These are phyloP conservation scores for Rhinatrema bivittatum DNA, from an alignment of 2,797 vertebrate species.

Conservation along the genomic window DNA sequence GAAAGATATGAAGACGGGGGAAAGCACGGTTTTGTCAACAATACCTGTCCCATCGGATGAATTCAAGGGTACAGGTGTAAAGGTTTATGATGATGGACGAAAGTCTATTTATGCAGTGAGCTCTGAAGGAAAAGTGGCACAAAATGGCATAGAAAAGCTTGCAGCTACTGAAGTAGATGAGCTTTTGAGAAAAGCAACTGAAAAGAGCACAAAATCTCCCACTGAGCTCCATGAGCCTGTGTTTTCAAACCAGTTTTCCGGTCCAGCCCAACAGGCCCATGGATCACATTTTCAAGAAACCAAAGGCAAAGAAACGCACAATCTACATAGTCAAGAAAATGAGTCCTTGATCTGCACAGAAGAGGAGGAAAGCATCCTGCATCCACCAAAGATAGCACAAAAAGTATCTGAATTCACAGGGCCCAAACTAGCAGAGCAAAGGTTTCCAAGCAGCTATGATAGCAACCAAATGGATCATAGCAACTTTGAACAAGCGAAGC, in stretches of 20 bases:
- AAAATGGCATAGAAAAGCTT: slow-evolving; percentile 57
- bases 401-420: slow-evolving; percentile 6
- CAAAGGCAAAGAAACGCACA: slow-evolving; percentile 31
- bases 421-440: slow-evolving; percentile 10
- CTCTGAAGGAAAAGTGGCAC: slow-evolving; percentile 28
- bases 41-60: slow-evolving; percentile 68
- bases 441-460: slow-evolving; percentile 11
- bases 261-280: slow-evolving; percentile 52
- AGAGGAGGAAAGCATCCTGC: too few species aligned
- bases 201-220: slow-evolving; percentile 62
- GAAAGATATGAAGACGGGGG: slow-evolving; percentile 79
- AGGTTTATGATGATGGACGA: slow-evolving; percentile 83
- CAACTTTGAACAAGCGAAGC: slow-evolving; percentile 12
- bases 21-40: slow-evolving; percentile 77
- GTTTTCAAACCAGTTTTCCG: slow-evolving; percentile 73
- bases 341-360: slow-evolving; percentile 14
- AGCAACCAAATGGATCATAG: neutral
- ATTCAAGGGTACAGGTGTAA: slow-evolving; percentile 68
- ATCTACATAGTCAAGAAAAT: slow-evolving; percentile 22
- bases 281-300: slow-evolving; percentile 33
- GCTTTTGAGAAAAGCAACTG: slow-evolving; percentile 75
- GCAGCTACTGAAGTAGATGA: slow-evolving; percentile 78
- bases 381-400: too few species aligned
- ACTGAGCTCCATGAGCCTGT: slow-evolving; percentile 85
- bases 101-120: slow-evolving; percentile 79